These are phyloP conservation scores for Cavia porcellus DNA, from an alignment of 2,113 vertebrate species.

Conservation along the genomic window DNA sequence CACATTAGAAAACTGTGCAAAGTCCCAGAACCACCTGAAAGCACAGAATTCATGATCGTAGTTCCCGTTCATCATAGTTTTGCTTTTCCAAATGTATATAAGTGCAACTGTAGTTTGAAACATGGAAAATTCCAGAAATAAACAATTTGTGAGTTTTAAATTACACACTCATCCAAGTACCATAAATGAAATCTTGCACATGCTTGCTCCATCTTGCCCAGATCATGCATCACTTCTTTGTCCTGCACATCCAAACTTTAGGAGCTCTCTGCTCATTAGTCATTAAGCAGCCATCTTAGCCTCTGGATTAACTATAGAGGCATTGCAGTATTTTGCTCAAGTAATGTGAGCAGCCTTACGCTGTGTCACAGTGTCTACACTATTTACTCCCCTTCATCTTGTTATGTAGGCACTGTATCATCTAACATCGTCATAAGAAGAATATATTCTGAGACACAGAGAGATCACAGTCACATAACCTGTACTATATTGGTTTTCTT, in stretches of 20 bases:
- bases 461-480: neutral
- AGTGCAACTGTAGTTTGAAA: neutral
- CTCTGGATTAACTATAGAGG: neutral
- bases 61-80: neutral
- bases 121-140: neutral
- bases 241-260: neutral
- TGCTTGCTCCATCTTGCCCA: neutral
- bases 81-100: neutral
- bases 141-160: neutral
- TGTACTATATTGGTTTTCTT: neutral
- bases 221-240: neutral
- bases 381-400: neutral
- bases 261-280: neutral
- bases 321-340: neutral
- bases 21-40: neutral
- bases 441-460: neutral
- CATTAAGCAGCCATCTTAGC: neutral
- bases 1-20: neutral
- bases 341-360: neutral
- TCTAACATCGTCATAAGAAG: neutral
- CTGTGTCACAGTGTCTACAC: neutral
- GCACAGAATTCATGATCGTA: neutral
- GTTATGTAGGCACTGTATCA: neutral
- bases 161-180: neutral
- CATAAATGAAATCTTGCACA: neutral